Conservation (phyloP, 2,888 invertebrate genomes). For the Nebria brevicollis region DNA sequence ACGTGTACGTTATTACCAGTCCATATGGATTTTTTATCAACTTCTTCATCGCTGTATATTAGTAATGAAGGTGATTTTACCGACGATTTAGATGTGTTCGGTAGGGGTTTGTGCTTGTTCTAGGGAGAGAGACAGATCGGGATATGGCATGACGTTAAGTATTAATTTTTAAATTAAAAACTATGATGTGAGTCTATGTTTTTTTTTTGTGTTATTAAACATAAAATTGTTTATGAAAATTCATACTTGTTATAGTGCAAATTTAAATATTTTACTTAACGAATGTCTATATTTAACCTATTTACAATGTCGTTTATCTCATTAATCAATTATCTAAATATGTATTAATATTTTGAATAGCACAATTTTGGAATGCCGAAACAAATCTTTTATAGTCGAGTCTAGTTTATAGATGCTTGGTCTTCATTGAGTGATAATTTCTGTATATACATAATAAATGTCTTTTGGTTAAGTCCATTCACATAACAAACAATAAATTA, state of each 20-base stretch:
- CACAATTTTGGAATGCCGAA: too few relatives aligned
- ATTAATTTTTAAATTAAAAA: background rate
- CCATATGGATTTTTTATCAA: background rate
- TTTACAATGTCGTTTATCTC: too few relatives aligned
- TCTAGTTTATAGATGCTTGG: too few relatives aligned
- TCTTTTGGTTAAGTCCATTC: too few relatives aligned
- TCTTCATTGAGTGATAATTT: too few relatives aligned
- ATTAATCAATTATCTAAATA: too few relatives aligned
- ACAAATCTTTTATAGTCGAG: too few relatives aligned
- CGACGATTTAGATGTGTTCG: background rate
- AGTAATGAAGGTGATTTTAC: background rate
- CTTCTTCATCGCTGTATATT: background rate
- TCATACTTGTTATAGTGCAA: background rate
- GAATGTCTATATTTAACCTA: background rate
- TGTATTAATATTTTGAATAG: too few relatives aligned
- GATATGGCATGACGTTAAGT: background rate
- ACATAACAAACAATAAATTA: too few relatives aligned
- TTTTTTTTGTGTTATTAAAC: background rate
- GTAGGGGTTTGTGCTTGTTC: background rate
- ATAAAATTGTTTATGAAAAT: background rate
- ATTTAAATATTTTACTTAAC: background rate
- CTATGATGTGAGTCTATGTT: background rate
- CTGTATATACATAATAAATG: too few relatives aligned
- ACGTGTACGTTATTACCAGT: background rate
- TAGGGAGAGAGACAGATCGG: background rate